Evolutionary conservation across 2,113 vertebrate species (phyloP).

Genomic region (Grammomys surdaster): DNA sequence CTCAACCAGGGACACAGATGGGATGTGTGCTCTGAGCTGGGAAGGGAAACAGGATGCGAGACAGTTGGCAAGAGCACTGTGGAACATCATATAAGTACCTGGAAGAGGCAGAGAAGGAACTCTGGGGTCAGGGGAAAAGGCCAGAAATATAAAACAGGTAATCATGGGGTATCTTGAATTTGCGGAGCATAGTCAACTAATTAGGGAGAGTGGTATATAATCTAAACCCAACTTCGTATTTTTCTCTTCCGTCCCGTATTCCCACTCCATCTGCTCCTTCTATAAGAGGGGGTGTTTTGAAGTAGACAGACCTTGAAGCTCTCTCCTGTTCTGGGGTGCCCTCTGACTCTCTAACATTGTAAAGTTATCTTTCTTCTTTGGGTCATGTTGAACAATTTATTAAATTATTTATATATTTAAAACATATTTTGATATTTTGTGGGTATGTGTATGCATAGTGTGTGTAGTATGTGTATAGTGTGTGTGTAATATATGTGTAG

Average conservation of each 20-base stretch:
- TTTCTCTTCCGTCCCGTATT: neutral
- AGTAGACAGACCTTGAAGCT: neutral
- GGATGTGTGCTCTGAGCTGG: neutral
- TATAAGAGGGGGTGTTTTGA: neutral
- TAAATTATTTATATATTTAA: neutral
- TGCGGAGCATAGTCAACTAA: neutral
- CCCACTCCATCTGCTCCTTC: neutral
- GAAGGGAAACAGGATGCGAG: too few relatives aligned
- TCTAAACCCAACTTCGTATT: accelerated
- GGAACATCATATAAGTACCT: neutral
- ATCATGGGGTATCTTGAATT: neutral
- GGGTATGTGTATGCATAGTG: neutral
- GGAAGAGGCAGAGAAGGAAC: neutral
- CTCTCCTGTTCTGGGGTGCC: neutral
- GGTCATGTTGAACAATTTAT: neutral
- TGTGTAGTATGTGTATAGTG: neutral
- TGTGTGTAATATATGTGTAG: neutral
- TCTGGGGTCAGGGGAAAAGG: neutral
- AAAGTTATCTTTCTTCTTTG: constrained; percentile 62
- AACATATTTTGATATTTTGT: neutral
- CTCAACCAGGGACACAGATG: neutral
- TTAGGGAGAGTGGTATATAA: accelerated
- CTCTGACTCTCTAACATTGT: neutral
- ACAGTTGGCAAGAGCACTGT: neutral
- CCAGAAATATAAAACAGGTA: neutral